These are phyloP conservation scores for Hephaestus fuliginosus DNA, from an alignment of 2,797 vertebrate genomes.

Conservation along the genomic window DNA sequence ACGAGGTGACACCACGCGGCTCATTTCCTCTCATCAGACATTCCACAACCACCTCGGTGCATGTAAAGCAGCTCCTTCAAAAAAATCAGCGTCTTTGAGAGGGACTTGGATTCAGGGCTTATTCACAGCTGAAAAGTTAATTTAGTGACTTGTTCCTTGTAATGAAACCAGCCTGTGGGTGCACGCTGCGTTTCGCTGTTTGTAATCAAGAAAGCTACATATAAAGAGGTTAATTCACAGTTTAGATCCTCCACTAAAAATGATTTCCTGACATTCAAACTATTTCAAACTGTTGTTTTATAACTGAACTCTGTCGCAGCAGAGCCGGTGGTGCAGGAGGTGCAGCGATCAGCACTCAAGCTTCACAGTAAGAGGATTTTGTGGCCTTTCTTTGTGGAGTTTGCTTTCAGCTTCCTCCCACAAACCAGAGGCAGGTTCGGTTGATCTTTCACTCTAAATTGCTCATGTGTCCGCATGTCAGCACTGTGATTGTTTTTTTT, in stretches of 20 bases:
- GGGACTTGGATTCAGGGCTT: not conserved
- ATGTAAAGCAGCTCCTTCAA: conserved; percentile 4
- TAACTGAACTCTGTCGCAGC: too few species aligned
- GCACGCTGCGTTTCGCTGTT: not conserved
- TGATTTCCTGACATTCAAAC: not conserved
- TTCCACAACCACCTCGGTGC: not conserved
- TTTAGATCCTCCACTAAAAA: not conserved
- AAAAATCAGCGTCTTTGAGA: conserved; percentile 41
- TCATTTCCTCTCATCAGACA: conserved; percentile 39
- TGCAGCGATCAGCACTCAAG: too few species aligned
- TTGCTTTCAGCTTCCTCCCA: too few species aligned
- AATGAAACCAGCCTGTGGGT: conserved; percentile 11
- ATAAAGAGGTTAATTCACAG: not conserved
- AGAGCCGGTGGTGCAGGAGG: too few species aligned
- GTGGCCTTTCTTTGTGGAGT: too few species aligned
- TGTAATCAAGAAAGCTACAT: conserved; percentile 31
- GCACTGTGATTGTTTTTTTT: too few species aligned
- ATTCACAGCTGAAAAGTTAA: conserved; percentile 39
- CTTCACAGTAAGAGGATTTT: too few species aligned
- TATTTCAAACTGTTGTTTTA: not conserved
- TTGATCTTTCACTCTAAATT: too few species aligned
- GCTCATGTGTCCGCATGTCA: too few species aligned
- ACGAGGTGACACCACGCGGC: conserved; percentile 3
- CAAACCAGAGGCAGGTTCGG: too few species aligned
- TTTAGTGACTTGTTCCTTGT: conserved; percentile 37